A percentile compares a stretch with the other conserved stretches of the same genome.
Conservation (phyloP, 2,113 vertebrate species). For the Leptocoma aspasia region DNA sequence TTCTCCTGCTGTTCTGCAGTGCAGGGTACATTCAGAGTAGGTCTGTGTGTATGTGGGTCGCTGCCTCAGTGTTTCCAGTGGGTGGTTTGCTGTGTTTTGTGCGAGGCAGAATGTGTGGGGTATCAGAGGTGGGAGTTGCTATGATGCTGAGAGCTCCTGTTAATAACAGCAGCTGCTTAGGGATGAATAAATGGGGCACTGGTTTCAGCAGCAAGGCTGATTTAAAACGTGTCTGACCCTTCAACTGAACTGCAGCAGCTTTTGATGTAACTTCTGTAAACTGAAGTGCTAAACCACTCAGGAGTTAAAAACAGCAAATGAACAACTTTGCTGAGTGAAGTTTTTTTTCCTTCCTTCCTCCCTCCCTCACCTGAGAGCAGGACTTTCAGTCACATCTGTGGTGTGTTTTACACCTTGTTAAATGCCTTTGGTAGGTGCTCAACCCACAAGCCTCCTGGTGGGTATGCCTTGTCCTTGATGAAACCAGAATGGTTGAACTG, state of each 20-base stretch:
- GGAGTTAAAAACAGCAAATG: neutral
- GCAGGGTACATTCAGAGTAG: neutral
- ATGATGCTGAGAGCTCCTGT: neutral
- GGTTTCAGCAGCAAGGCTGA: neutral
- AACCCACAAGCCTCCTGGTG: neutral
- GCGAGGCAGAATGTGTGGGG: neutral
- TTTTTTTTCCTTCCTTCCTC: neutral
- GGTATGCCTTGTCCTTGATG: neutral
- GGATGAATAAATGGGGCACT: neutral
- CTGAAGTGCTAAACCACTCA: neutral
- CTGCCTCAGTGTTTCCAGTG: neutral
- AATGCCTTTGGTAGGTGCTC: neutral
- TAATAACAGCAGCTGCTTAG: neutral
- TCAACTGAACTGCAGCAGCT: neutral
- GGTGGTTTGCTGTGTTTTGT: neutral
- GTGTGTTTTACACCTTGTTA: neutral
- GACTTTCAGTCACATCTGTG: neutral
- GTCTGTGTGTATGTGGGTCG: neutral
- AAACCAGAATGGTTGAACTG: neutral
- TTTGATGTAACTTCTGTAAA: neutral
- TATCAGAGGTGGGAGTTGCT: neutral
- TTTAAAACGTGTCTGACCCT: neutral
- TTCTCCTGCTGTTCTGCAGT: neutral
- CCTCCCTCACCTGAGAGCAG: neutral
- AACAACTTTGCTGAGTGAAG: neutral